These are phyloP conservation scores for Orthonyx spaldingii DNA, from an alignment of 2,113 vertebrate species.

Conservation along the genomic window DNA sequence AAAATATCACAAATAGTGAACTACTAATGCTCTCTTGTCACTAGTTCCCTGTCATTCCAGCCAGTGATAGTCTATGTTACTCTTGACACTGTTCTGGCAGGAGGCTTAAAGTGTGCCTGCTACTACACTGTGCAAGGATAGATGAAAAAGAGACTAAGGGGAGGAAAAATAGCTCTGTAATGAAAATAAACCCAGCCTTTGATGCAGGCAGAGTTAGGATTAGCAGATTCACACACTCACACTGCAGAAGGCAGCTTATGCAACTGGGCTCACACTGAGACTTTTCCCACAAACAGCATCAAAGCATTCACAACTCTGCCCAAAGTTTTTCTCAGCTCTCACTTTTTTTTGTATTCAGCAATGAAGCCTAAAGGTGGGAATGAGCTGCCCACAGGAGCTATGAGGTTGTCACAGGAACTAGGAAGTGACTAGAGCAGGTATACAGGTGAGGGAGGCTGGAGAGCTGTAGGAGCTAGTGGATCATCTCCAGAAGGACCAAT, in stretches of 20 bases:
- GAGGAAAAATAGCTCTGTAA: neutral
- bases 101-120: neutral
- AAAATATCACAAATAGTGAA: neutral
- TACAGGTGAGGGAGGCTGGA: accelerated
- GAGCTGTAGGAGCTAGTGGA: neutral
- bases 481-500: accelerated
- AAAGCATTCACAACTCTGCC: neutral
- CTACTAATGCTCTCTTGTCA: neutral
- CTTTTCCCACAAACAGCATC: neutral
- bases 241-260: neutral
- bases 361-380: neutral
- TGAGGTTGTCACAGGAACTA: neutral
- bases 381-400: neutral
- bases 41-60: neutral
- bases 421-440: neutral
- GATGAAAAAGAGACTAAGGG: neutral
- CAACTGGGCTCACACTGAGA: neutral
- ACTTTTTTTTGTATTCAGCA: neutral
- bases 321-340: neutral
- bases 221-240: neutral
- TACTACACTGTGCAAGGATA: neutral
- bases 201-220: neutral
- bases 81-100: neutral
- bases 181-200: neutral
- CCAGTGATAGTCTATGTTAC: neutral